These are phyloP conservation scores for Cheirogaleus major DNA, from an alignment of 2,797 vertebrate species.

Conservation along the genomic window DNA sequence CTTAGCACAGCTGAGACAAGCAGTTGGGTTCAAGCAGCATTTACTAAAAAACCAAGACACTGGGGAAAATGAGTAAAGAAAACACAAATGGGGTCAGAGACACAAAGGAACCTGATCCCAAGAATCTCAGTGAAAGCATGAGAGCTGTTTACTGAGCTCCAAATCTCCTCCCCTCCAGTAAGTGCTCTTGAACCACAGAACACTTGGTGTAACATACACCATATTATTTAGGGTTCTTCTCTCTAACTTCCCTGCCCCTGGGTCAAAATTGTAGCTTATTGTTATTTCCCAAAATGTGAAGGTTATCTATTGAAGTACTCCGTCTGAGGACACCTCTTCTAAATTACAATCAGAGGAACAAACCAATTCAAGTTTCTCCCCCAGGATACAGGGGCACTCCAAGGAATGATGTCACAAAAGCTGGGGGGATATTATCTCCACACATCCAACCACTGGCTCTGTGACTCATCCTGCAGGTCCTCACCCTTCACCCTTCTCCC, in stretches of 20 bases:
- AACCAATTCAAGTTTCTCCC: background rate
- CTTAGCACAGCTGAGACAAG: background rate
- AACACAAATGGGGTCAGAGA: background rate
- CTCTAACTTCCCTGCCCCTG: background rate
- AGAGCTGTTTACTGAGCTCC: background rate
- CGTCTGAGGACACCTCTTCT: background rate
- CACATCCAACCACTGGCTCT: background rate
- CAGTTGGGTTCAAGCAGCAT: background rate
- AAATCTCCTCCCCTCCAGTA: background rate
- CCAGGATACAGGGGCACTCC: background rate
- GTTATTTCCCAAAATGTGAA: background rate
- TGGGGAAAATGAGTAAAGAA: background rate
- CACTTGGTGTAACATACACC: fast-evolving
- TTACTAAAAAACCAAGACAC: background rate
- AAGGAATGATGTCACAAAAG: background rate
- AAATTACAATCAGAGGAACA: background rate
- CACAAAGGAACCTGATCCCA: background rate
- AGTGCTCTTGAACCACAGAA: background rate
- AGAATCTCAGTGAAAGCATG: background rate
- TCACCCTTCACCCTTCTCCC: background rate
- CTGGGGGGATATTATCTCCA: background rate
- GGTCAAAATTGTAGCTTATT: background rate
- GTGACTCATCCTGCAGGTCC: background rate
- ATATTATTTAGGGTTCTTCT: background rate
- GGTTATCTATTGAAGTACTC: background rate